A percentile compares a stretch with the other conserved stretches of the same genome.
These are phyloP conservation scores for Etheostoma cragini DNA, from an alignment of 2,113 vertebrate species.

Conservation along the genomic window DNA sequence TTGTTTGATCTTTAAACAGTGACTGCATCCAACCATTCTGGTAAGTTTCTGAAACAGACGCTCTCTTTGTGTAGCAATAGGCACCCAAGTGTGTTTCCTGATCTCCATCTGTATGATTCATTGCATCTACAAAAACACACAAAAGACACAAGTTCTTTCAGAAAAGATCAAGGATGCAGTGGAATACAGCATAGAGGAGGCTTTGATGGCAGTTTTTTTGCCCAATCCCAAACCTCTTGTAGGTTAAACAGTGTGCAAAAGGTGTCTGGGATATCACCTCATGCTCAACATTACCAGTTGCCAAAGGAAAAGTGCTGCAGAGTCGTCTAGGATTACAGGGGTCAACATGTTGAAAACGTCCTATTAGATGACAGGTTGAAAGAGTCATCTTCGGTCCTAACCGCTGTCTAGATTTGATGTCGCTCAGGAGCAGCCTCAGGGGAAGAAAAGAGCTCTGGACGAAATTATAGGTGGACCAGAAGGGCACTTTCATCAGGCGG, in stretches of 20 bases:
- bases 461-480: constrained; percentile 56
- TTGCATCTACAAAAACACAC: not conserved
- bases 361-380: constrained; percentile 26
- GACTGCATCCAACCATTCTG: not conserved
- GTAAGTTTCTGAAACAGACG: not conserved
- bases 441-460: constrained; percentile 9
- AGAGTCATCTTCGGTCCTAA: constrained; percentile 33
- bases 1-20: not conserved
- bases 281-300: constrained; percentile 17
- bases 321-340: constrained; percentile 21
- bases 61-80: too few species aligned
- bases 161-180: not conserved
- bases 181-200: not conserved
- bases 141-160: not conserved
- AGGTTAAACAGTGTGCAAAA: constrained; percentile 9
- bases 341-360: constrained; percentile 33
- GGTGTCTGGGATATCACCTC: constrained; percentile 5
- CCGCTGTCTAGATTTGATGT: constrained; percentile 38
- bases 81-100: too few species aligned
- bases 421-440: constrained; percentile 1
- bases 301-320: constrained; percentile 23
- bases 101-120: not conserved
- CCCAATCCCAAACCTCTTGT: not conserved
- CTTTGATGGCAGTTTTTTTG: not conserved
- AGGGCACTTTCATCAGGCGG: constrained; percentile 62